A percentile compares a stretch with the other conserved stretches of the same genome.
These are phyloP conservation scores for Crotalus tigris DNA, from an alignment of 2,113 vertebrate species.

Conservation along the genomic window DNA sequence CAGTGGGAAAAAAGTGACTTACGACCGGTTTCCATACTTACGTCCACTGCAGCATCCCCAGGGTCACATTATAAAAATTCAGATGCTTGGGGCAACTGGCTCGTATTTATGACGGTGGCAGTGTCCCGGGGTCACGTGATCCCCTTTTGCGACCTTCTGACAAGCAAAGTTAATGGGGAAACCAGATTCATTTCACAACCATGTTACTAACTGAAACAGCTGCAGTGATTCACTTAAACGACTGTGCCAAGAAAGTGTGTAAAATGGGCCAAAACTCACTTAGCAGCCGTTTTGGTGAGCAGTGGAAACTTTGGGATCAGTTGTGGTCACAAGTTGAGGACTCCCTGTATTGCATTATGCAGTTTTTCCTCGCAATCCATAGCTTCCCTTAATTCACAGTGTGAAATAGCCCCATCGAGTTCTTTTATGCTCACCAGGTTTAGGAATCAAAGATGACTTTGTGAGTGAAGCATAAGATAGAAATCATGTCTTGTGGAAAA, in stretches of 20 bases:
- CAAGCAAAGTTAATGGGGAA: not conserved
- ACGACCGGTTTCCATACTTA: no score
- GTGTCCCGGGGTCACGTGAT: not conserved
- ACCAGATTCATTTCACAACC: not conserved
- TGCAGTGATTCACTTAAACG: not conserved
- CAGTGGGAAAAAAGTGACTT: no score
- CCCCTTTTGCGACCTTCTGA: not conserved
- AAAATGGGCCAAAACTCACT: no score
- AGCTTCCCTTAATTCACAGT: not conserved
- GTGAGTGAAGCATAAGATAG: not conserved
- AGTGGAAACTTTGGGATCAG: not conserved
- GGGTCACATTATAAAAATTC: no score
- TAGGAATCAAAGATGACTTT: not conserved
- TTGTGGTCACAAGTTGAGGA: not conserved
- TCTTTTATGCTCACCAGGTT: not conserved
- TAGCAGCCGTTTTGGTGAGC: not conserved
- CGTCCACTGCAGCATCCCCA: no score
- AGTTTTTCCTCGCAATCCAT: not conserved
- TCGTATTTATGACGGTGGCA: not conserved
- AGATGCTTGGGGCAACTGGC: no score
- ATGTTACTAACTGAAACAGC: no score
- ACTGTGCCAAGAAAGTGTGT: not conserved
- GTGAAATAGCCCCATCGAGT: not conserved
- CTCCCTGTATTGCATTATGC: not conserved
- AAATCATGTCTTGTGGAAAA: not conserved